Conservation (phyloP, 2,113 vertebrate genomes). For the Scalopus aquaticus region DNA sequence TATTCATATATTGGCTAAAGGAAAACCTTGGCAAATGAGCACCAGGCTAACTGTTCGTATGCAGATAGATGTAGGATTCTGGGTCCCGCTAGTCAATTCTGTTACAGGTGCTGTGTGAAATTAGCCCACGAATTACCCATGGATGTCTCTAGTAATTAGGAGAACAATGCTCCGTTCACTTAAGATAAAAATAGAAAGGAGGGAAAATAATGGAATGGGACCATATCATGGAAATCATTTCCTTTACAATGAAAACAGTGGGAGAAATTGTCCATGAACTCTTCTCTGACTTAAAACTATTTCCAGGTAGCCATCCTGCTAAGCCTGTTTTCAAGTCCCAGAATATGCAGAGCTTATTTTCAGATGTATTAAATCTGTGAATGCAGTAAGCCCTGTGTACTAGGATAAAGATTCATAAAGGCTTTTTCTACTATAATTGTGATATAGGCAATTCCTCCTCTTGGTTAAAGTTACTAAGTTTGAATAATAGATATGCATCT, state of each 20-base stretch:
- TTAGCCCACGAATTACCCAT: neutral
- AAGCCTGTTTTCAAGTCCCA: neutral
- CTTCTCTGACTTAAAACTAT: neutral
- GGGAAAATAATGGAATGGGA: neutral
- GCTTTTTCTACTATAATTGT: neutral
- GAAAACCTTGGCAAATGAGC: neutral
- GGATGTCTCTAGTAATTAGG: neutral
- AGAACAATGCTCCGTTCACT: slow-evolving; percentile 30
- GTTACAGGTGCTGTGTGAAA: neutral
- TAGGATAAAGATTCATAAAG: neutral
- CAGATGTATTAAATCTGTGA: neutral
- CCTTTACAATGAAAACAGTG: neutral
- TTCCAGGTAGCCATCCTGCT: neutral
- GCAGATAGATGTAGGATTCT: neutral
- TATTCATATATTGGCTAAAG: neutral
- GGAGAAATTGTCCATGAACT: neutral
- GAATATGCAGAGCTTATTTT: neutral
- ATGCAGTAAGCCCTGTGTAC: neutral
- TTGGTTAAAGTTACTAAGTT: slow-evolving; percentile 3
- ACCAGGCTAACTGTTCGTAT: neutral
- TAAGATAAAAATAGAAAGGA: neutral
- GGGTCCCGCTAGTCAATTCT: neutral
- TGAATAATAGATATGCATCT: slow-evolving; percentile 41
- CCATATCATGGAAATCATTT: slow-evolving; percentile 35
- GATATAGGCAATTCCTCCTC: neutral